A percentile compares a stretch with the other conserved stretches of the same genome.
Evolutionary conservation across 2,888 invertebrate species (phyloP).

Genomic region (Aricia artaxerxes): DNA sequence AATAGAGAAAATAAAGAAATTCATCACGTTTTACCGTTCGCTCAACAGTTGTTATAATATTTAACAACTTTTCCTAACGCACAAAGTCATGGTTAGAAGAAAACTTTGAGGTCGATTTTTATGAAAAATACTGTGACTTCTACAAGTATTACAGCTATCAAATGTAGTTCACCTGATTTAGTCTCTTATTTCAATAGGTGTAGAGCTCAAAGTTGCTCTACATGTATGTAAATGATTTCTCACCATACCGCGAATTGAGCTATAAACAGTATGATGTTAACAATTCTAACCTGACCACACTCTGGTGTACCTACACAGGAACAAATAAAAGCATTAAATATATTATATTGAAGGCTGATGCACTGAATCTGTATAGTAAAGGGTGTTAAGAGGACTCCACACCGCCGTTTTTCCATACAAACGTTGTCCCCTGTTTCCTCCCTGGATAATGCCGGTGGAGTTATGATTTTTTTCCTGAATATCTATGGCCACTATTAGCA

Average conservation of each 20-base stretch:
- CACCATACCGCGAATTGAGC: constrained; percentile 42
- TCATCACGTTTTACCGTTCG: not conserved
- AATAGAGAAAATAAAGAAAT: too few relatives aligned
- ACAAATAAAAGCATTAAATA: constrained; percentile 2
- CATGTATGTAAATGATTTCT: constrained; percentile 26
- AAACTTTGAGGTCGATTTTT: not conserved
- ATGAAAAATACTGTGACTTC: not conserved
- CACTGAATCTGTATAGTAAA: not conserved
- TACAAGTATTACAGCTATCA: not conserved
- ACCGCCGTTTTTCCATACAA: too few relatives aligned
- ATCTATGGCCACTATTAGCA: too few relatives aligned
- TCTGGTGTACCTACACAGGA: constrained; percentile 16
- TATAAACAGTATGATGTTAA: constrained; percentile 43
- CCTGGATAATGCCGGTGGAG: too few relatives aligned
- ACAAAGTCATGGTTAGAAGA: not conserved
- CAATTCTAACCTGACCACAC: constrained; percentile 32
- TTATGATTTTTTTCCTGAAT: too few relatives aligned
- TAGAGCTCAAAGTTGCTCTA: not conserved
- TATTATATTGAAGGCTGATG: not conserved
- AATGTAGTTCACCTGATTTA: not conserved
- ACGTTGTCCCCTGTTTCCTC: too few relatives aligned
- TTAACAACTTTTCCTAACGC: not conserved
- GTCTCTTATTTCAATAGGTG: not conserved
- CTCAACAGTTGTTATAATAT: not conserved
- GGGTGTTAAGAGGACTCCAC: too few relatives aligned